These are phyloP conservation scores for Australoheros facetus DNA, from an alignment of 2,797 vertebrate genomes.

Conservation along the genomic window DNA sequence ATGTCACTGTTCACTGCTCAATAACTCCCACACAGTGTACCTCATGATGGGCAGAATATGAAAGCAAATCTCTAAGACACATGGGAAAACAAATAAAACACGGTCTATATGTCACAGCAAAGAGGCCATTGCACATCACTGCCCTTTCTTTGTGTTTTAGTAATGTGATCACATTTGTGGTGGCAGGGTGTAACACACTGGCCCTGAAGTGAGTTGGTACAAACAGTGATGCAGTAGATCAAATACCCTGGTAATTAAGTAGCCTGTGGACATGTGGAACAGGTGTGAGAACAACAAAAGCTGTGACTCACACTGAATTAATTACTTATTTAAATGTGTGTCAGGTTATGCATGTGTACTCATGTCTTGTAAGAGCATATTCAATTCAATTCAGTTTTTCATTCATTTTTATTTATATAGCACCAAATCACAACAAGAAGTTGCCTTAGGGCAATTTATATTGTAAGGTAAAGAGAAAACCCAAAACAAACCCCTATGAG, in stretches of 20 bases:
- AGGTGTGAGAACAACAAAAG: constrained; percentile 66
- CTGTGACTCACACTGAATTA: constrained; percentile 60
- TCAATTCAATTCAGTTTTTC: too few species aligned
- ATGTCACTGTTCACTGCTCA: background rate
- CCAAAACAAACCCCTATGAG: too few species aligned
- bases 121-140: constrained; percentile 30
- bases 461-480: too few species aligned
- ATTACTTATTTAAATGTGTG: constrained; percentile 44
- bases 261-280: constrained; percentile 51
- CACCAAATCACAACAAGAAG: too few species aligned
- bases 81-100: constrained; percentile 30
- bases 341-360: background rate
- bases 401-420: too few species aligned
- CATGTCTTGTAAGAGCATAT: background rate
- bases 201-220: constrained; percentile 22
- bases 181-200: constrained; percentile 44
- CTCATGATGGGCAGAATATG: background rate
- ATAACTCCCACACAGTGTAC: background rate
- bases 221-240: constrained; percentile 45
- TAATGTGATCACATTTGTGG: constrained; percentile 43
- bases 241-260: constrained; percentile 47
- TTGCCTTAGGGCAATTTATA: too few species aligned
- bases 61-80: constrained; percentile 26
- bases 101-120: constrained; percentile 14
- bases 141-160: constrained; percentile 48